Percentiles rank a stretch among this genome's conserved stretches.
Evolutionary conservation across 2,113 vertebrate species (phyloP).

Genomic region (Willisornis vidua): DNA sequence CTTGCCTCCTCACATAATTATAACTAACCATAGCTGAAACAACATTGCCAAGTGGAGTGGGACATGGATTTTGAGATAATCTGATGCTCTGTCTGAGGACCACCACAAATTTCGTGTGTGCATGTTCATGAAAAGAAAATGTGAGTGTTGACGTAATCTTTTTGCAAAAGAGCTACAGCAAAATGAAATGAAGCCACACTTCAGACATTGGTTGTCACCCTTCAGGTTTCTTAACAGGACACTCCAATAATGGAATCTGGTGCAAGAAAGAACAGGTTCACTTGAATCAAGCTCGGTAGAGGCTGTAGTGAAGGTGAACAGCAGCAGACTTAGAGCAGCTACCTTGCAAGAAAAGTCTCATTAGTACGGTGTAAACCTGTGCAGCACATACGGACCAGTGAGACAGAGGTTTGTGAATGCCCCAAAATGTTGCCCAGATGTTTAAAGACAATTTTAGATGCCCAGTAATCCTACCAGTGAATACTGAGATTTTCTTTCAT

Average conservation of each 20-base stretch:
- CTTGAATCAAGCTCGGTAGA: not conserved
- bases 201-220: fast-evolving
- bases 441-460: not conserved
- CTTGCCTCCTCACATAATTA: not conserved
- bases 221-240: not conserved
- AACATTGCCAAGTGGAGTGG: not conserved
- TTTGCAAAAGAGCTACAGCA: not conserved
- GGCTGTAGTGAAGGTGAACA: not conserved
- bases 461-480: fast-evolving
- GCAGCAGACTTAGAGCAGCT: not conserved
- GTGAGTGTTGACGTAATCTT: not conserved
- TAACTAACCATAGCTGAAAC: not conserved
- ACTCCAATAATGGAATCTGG: not conserved
- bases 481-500: not conserved
- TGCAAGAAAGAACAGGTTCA: not conserved
- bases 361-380: fast-evolving
- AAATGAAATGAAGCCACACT: not conserved
- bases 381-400: fast-evolving
- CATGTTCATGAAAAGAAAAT: not conserved
- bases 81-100: not conserved
- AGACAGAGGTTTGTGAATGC: not conserved
- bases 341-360: not conserved
- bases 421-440: not conserved
- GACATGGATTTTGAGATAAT: not conserved
- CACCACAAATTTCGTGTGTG: not conserved